Evolutionary conservation across 2,113 vertebrate genomes (phyloP).

Genomic region (Hydrochoerus hydrochaeris): DNA sequence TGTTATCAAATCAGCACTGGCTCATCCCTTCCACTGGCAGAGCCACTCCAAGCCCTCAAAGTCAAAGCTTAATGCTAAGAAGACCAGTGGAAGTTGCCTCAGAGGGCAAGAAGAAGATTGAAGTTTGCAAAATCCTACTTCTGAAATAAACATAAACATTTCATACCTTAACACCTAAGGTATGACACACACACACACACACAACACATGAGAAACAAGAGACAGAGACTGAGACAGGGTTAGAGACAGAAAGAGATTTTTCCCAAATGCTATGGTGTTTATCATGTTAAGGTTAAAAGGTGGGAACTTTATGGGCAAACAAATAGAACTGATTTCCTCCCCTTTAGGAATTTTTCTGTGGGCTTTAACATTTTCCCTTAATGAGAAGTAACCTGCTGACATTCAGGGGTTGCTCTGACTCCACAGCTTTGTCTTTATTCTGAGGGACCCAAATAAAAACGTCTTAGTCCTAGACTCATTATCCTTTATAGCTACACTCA

Average conservation of each 20-base stretch:
- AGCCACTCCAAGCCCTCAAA: background rate
- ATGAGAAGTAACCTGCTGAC: conserved; percentile 42
- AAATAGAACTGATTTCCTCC: conserved; percentile 10
- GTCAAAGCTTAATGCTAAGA: background rate
- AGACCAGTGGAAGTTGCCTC: background rate
- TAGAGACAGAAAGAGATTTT: background rate
- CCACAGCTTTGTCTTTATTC: conserved; percentile 15
- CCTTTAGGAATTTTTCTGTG: background rate
- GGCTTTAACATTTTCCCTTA: background rate
- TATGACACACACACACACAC: background rate
- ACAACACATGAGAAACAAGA: background rate
- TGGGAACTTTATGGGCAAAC: background rate
- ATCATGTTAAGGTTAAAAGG: background rate
- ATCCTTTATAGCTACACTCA: conserved; percentile 43
- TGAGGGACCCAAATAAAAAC: conserved; percentile 31
- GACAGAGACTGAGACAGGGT: background rate
- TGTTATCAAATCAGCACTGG: background rate
- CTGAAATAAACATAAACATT: conserved; percentile 18
- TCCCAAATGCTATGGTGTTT: background rate
- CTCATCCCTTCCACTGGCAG: background rate
- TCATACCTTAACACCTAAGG: background rate
- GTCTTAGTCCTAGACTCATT: conserved; percentile 24
- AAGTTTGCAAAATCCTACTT: background rate
- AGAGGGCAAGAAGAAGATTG: conserved; percentile 32
- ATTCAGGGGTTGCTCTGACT: conserved; percentile 43